phyloP scores from a whole-genome alignment of 2,888 invertebrate genomes.

The Dichetophora obliterata region DNA sequence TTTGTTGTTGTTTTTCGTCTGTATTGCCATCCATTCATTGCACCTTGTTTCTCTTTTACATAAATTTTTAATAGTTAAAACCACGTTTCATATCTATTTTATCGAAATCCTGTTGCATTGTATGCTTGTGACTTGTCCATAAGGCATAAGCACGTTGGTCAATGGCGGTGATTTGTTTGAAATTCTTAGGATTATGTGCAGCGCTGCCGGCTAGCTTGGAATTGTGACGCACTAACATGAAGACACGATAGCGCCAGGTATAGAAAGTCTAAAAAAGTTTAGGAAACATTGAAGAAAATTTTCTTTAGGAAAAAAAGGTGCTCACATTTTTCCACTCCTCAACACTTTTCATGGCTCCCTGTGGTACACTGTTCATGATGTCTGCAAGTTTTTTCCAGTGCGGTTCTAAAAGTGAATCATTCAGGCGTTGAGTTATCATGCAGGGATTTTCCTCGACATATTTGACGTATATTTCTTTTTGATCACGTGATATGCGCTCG shows the following conservation, averaged over 20 bases:
- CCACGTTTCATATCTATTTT: constrained; percentile 58
- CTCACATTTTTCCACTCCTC: constrained; percentile 61
- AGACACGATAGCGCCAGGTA: constrained; percentile 65
- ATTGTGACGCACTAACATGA: constrained; percentile 65
- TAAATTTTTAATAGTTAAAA: constrained; percentile 20
- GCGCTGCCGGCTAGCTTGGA: constrained; percentile 63
- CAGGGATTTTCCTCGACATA: constrained; percentile 65
- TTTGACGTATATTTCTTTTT: constrained; percentile 64
- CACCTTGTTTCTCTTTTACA: constrained; percentile 19
- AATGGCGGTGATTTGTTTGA: constrained; percentile 63
- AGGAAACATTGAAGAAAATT: not conserved
- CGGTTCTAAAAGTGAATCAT: constrained; percentile 62
- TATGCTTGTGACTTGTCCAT: constrained; percentile 66
- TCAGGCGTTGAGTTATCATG: constrained; percentile 63
- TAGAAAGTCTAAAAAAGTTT: constrained; percentile 57
- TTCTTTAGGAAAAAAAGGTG: not conserved
- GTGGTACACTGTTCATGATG: constrained; percentile 63
- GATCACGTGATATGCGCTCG: constrained; percentile 65
- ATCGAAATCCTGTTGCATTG: constrained; percentile 60
- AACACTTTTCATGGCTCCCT: constrained; percentile 64
- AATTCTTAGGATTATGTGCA: constrained; percentile 63
- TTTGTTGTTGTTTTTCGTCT: not conserved
- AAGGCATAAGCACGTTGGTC: constrained; percentile 65
- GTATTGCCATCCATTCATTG: constrained; percentile 19
- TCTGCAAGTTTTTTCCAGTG: constrained; percentile 62